Evolutionary conservation across 2,888 invertebrate species (phyloP).

Genomic region (Ornithoptera alexandrae): DNA sequence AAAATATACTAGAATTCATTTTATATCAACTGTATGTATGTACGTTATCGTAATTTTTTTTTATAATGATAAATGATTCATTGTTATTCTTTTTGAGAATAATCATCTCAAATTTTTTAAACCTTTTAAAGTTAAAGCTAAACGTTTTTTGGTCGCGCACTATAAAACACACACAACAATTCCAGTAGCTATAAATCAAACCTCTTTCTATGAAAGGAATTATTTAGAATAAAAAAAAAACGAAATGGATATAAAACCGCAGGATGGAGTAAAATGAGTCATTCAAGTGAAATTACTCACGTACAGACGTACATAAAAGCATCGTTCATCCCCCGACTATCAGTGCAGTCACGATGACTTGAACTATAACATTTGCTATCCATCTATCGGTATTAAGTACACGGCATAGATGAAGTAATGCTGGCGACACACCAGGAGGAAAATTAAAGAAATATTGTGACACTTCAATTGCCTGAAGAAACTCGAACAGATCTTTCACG

Average conservation of each 20-base stretch:
- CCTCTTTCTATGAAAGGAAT: no score
- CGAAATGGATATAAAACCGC: slow-evolving; percentile 5
- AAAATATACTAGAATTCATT: no score
- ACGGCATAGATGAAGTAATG: slow-evolving; percentile 38
- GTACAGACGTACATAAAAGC: slow-evolving; percentile 21
- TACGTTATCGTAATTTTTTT: no score
- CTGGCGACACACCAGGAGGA: slow-evolving; percentile 36
- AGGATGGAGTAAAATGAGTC: slow-evolving; percentile 26
- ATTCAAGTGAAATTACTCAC: slow-evolving; percentile 24
- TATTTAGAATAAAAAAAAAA: neutral
- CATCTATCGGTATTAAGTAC: slow-evolving; percentile 69
- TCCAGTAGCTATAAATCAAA: no score
- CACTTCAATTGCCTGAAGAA: no score
- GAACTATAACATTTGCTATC: slow-evolving; percentile 66
- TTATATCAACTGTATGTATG: no score
- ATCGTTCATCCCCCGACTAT: slow-evolving; percentile 30
- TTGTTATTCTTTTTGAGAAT: no score
- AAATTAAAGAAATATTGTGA: neutral
- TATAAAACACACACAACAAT: neutral
- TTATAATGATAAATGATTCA: no score
- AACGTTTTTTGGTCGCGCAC: neutral
- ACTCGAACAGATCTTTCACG: no score
- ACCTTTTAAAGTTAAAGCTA: no score
- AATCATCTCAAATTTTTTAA: no score
- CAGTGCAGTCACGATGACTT: slow-evolving; percentile 61